Percentiles rank a stretch among this genome's conserved stretches.
phyloP scores from a whole-genome alignment of 1,140 invertebrate species.

The Aphis gossypii region DNA sequence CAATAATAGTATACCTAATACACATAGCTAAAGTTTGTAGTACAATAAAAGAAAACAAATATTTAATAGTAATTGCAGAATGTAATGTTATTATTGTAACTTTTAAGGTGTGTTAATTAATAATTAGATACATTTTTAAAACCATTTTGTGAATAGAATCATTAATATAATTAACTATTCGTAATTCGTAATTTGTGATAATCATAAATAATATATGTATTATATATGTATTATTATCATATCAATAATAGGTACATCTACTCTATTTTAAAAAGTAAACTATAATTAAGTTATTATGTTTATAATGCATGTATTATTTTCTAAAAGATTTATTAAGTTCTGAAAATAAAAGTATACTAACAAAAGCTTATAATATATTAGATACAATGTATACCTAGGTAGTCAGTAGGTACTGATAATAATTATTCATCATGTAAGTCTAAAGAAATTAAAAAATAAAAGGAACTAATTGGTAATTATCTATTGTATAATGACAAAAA shows the following conservation, averaged over 20 bases:
- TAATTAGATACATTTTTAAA: neutral
- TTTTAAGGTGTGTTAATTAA: neutral
- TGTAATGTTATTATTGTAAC: neutral
- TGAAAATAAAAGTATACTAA: neutral
- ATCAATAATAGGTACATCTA: neutral
- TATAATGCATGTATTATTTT: neutral
- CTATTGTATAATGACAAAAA: neutral
- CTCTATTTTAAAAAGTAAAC: neutral
- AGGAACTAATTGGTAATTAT: neutral
- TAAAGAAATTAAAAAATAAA: neutral
- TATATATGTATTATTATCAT: neutral
- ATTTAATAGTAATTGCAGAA: neutral
- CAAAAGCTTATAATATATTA: neutral
- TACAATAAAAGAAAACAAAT: neutral
- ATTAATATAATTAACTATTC: neutral
- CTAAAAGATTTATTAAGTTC: neutral
- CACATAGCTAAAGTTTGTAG: neutral
- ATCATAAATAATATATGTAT: neutral
- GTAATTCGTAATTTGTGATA: neutral
- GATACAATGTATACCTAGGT: too few relatives aligned
- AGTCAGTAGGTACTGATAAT: neutral
- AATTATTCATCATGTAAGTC: neutral
- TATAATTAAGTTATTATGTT: neutral
- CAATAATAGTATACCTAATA: neutral
- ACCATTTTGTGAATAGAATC: neutral